Evolutionary conservation across 1,140 invertebrate species (phyloP).

Genomic region (Pachypeltis micranthus): DNA sequence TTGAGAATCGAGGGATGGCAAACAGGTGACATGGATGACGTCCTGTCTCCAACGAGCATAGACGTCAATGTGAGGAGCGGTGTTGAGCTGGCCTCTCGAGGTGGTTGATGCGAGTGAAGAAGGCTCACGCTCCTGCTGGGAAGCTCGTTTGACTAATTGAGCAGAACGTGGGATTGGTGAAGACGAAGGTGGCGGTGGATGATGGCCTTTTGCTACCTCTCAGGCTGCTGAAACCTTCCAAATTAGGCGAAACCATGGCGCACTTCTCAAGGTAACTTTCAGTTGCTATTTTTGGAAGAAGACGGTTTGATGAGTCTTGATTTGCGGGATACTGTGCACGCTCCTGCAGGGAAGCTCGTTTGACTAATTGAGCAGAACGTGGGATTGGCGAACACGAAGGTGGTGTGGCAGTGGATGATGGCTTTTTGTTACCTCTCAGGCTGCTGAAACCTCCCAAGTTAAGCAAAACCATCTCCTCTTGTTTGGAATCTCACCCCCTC

Average conservation of each 20-base stretch:
- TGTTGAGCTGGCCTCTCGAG: not conserved
- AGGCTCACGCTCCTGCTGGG: not conserved
- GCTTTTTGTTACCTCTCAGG: not conserved
- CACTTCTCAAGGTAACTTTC: constrained; percentile 2
- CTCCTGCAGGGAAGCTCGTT: too few species aligned
- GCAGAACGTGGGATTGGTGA: constrained; percentile 17
- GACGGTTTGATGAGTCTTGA: too few species aligned
- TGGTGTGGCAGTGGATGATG: not conserved
- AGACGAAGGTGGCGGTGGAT: not conserved
- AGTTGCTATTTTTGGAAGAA: too few species aligned
- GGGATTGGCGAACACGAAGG: constrained; percentile 13
- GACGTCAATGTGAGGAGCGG: not conserved
- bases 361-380: constrained; percentile 16
- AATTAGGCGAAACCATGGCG: constrained; percentile 10
- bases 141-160: constrained; percentile 17
- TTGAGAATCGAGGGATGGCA: constrained; percentile 27
- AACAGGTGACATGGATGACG: constrained; percentile 3
- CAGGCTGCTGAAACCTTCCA: not conserved
- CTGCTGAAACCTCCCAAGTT: not conserved
- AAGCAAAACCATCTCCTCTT: constrained; percentile 13
- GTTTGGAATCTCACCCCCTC: too few species aligned
- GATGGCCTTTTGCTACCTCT: not conserved
- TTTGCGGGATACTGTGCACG: too few species aligned
- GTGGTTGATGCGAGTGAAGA: not conserved
- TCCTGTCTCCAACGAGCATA: not conserved